phyloP scores from a whole-genome alignment of 1,140 invertebrate genomes.

The Pantala flavescens region DNA sequence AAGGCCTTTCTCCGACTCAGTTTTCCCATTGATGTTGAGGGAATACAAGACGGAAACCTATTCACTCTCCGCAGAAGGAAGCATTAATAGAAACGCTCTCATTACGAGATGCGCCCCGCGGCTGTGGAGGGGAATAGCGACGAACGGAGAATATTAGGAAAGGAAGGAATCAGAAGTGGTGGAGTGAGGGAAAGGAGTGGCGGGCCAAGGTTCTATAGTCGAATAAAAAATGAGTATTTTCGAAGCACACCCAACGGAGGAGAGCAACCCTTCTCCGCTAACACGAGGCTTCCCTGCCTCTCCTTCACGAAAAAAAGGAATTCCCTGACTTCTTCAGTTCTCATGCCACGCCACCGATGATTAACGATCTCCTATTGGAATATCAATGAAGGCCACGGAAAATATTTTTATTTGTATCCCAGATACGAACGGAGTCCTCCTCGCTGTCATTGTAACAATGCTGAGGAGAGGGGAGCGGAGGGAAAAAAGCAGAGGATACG shows the following conservation, averaged over 20 bases:
- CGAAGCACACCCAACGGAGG: background rate
- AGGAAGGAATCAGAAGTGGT: background rate
- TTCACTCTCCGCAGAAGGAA: background rate
- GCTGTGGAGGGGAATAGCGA: background rate
- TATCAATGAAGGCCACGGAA: slow-evolving; percentile 4
- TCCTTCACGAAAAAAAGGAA: background rate
- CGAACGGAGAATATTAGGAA: background rate
- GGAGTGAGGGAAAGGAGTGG: background rate
- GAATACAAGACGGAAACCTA: background rate
- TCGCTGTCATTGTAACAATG: background rate
- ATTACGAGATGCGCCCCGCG: background rate
- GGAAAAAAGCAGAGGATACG: background rate
- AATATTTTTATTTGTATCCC: slow-evolving; percentile 5
- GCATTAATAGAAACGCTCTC: background rate
- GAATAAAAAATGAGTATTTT: background rate
- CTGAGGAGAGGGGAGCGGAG: background rate
- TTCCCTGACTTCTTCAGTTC: background rate
- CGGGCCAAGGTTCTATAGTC: background rate
- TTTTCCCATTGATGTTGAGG: slow-evolving; percentile 1
- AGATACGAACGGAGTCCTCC: background rate
- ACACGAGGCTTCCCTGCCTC: background rate
- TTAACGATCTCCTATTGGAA: slow-evolving; percentile 9
- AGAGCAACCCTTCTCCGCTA: background rate
- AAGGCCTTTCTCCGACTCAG: background rate
- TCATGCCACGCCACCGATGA: background rate